Percentiles rank a stretch among this genome's conserved stretches.
These are phyloP conservation scores for Drosophila greeni DNA, from an alignment of 2,888 invertebrate genomes.

Conservation along the genomic window DNA sequence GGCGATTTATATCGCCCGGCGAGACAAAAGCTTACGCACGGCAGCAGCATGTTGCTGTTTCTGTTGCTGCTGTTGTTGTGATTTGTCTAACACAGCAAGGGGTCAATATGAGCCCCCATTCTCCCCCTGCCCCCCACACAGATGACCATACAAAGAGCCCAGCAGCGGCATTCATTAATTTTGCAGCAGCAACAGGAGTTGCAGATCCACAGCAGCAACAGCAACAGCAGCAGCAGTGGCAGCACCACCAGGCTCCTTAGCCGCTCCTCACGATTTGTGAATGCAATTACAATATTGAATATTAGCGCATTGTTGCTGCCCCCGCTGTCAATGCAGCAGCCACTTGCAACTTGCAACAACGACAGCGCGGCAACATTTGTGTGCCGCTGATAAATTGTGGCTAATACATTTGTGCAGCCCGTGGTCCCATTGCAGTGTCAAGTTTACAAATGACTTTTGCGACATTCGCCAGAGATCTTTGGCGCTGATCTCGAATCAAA, in stretches of 20 bases:
- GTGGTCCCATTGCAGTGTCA: slow-evolving; percentile 51
- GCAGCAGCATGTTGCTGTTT: slow-evolving; percentile 48
- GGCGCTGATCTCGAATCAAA: slow-evolving; percentile 41
- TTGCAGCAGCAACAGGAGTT: slow-evolving; percentile 44
- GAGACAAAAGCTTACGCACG: slow-evolving; percentile 59
- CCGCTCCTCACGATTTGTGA: slow-evolving; percentile 65
- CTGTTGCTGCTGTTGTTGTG: slow-evolving; percentile 67
- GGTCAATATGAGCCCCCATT: slow-evolving; percentile 63
- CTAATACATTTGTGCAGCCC: slow-evolving; percentile 68
- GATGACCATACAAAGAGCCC: slow-evolving; percentile 59
- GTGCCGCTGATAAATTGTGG: slow-evolving; percentile 65
- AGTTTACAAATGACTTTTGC: slow-evolving; percentile 63
- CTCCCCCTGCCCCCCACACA: slow-evolving; percentile 14
- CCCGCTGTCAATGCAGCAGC: slow-evolving; percentile 62
- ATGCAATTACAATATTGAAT: slow-evolving; percentile 75
- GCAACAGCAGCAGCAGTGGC: slow-evolving; percentile 33
- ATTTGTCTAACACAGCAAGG: slow-evolving; percentile 75
- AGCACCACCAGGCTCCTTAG: slow-evolving; percentile 30
- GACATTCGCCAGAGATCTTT: slow-evolving; percentile 64
- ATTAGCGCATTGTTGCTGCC: slow-evolving; percentile 72
- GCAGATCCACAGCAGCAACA: slow-evolving; percentile 35
- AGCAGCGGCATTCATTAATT: slow-evolving; percentile 75
- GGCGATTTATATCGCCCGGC: slow-evolving; percentile 72
- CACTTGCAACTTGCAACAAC: slow-evolving; percentile 39
- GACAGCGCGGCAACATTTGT: slow-evolving; percentile 50